Percentiles rank a stretch among this genome's conserved stretches.
Evolutionary conservation across 2,113 vertebrate species (phyloP).

Genomic region (Vidua chalybeata): DNA sequence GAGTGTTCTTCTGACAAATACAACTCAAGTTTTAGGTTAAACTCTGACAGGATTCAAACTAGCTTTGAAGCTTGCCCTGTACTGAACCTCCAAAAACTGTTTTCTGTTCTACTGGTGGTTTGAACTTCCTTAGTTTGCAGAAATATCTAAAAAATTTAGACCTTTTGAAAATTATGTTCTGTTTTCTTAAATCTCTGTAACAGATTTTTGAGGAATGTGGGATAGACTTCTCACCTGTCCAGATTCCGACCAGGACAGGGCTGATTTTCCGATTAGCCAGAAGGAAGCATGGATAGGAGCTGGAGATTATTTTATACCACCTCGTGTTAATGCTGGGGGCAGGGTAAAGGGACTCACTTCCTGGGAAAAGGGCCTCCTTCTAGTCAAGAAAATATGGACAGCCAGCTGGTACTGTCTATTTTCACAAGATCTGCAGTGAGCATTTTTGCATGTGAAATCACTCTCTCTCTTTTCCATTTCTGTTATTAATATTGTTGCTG

Average conservation of each 20-base stretch:
- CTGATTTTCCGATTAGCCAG: neutral
- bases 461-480: neutral
- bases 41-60: neutral
- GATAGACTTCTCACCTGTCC: neutral
- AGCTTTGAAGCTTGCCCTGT: neutral
- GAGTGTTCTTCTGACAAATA: neutral
- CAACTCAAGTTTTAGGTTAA: neutral
- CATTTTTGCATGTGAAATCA: neutral
- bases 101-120: neutral
- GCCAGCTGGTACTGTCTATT: accelerated
- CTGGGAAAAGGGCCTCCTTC: neutral
- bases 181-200: neutral
- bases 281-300: neutral
- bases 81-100: neutral
- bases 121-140: neutral
- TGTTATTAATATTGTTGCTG: neutral
- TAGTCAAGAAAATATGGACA: neutral
- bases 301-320: neutral
- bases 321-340: neutral
- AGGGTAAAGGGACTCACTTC: neutral
- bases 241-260: accelerated
- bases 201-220: neutral
- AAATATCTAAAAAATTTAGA: neutral
- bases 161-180: neutral
- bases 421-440: neutral